Evolutionary conservation across 2,888 invertebrate species (phyloP).

Genomic region (Agrochola lota): DNA sequence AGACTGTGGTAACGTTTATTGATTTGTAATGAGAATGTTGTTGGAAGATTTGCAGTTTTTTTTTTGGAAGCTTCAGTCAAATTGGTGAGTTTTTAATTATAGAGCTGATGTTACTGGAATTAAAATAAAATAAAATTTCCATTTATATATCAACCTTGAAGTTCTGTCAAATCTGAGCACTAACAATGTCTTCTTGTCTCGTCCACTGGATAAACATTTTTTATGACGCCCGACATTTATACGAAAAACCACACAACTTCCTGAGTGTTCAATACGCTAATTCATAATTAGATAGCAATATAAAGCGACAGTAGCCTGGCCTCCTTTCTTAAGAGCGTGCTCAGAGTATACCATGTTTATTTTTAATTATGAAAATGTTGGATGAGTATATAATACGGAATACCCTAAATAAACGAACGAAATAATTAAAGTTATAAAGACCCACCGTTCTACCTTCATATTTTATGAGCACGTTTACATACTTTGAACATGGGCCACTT

Average conservation of each 20-base stretch:
- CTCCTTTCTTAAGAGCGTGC: neutral
- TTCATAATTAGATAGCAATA: neutral
- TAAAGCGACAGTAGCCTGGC: too few relatives aligned
- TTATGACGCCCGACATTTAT: neutral
- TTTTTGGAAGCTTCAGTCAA: neutral
- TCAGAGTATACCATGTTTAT: neutral
- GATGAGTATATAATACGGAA: neutral
- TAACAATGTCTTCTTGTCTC: too few relatives aligned
- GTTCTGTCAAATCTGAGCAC: too few relatives aligned
- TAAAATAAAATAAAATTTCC: neutral
- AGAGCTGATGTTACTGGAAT: neutral
- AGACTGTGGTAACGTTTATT: slow-evolving; percentile 31
- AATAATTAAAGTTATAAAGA: neutral
- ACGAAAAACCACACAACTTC: neutral
- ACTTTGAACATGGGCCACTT: neutral
- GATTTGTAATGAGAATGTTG: slow-evolving; percentile 12
- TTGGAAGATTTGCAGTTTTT: neutral
- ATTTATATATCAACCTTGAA: neutral
- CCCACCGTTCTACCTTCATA: neutral
- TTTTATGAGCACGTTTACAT: neutral
- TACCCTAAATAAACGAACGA: neutral
- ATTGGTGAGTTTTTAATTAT: too few relatives aligned
- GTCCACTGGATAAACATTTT: too few relatives aligned
- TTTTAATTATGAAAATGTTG: neutral
- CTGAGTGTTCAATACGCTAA: neutral